Base-by-base conservation (phyloP, 92 coral and sea anemone species). In the Desmophyllum pertusum region DNA sequence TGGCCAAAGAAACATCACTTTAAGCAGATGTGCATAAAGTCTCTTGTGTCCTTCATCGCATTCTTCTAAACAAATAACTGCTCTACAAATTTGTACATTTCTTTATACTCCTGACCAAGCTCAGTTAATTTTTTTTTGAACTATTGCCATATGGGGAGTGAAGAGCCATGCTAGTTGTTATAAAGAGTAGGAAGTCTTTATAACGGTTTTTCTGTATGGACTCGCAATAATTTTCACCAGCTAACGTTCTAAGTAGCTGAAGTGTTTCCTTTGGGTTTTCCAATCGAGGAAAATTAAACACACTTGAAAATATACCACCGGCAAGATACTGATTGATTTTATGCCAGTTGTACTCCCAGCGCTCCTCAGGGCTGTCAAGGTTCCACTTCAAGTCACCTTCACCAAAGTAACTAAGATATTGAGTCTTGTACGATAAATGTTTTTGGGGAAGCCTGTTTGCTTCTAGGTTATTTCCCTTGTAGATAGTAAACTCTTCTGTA, bases 1-100 rank as follows among this genome's bases (percentile, higher is more conserved):
- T 0, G 90, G 90, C 90, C 90, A 87, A 13, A 87, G 90, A 64
- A 87, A 87, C 86, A 87, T 81, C 37, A 87, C 85, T 55, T 87
- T 87, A 6, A 87, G 39, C 61, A 87, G 35, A 25, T 84, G 90
- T 6, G 70, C 86, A 63, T 81, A 87, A 30, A 87, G 48, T 50
- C 90, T 31, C 29, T 75, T 70, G 21, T 35, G 53, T 0, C 38
- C 10, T 17, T 66, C 82, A 21, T 66, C 84, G 10, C 6, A 33
- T 15, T 6, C 75, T 17, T 79, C 84, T 4, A 66, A 10, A 19
- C 38, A 67, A 65, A 31, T 25, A 79, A 66, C 18, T 46, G 9
- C 14, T 79, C 65, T 0, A 79, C 84, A 66, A 31, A 46, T 10
- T 45, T 10, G 84, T 46, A 79, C 0, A 66, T 36, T 33, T 79